Base-by-base conservation (phyloP, 2,797 vertebrate genomes). In the Lepus townsendii region DNA sequence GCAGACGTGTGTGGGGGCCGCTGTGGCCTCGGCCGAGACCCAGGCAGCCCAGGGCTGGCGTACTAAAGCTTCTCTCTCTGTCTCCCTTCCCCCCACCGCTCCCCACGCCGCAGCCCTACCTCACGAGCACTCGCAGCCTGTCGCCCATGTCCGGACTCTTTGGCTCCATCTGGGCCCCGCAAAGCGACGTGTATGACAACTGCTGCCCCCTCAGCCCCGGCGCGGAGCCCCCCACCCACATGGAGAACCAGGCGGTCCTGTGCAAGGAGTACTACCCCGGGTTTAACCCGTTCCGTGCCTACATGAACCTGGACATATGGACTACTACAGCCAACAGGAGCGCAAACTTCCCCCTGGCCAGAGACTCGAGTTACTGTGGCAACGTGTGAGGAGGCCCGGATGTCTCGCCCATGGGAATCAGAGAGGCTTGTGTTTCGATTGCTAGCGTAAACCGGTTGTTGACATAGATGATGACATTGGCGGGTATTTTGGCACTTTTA, bases 271-370 rank as follows among this genome's bases (percentile, higher is more conserved):
- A 99, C 97, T 99, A 99, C 96, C 99, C 99, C 0, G 99, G 99
- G 97, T 99, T 99, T 98, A 99, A 99, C 98, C 99, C 99, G 0
- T 99, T 99, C 60, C 99, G 99, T 97, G 99, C 99, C 54, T 99
- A 99, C 98, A 99, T 99, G 99, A 99, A 99, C 98, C 99, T 99
- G 98, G 99, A 99, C 98, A 99, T 99, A 98, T 99, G 99, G 99
- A 99, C 99, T 98, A 99, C 99, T 80, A 98, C 99, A 17, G 99
- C 99, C 83, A 99, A 99, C 96, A 99, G 99, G 97, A 99, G 98
- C 95, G 99, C 99, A 93, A 99, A 98, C 98, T 99, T 99, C 52
- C 99, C 99, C 38, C 98, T 99, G 96, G 99, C 99, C 17, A 99
- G 99, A 93, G 99, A 99, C 98, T 99, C 99, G 1, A 99, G 99